phyloP scores from a whole-genome alignment of 2,888 invertebrate genomes.

The Rhagium mordax region DNA sequence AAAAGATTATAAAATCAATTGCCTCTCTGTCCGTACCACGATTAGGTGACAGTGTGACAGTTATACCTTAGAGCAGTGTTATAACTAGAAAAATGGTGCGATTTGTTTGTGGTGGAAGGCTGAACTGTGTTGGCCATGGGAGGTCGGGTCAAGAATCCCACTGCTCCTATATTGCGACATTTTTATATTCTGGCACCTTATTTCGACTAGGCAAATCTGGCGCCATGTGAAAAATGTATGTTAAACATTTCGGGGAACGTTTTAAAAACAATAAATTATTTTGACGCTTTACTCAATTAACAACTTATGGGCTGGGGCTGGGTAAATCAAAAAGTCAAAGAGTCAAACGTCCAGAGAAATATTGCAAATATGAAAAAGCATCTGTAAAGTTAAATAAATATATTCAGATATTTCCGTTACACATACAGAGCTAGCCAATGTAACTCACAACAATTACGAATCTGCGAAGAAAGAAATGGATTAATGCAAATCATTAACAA shows the following conservation, averaged over 20 bases:
- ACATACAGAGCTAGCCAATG: too few relatives aligned
- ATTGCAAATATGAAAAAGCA: too few relatives aligned
- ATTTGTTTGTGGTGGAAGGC: conserved; percentile 20
- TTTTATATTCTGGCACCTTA: conserved; percentile 28
- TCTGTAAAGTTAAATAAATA: too few relatives aligned
- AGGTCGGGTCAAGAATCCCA: conserved; percentile 58
- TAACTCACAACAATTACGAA: too few relatives aligned
- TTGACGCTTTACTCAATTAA: conserved; percentile 3
- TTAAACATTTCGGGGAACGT: conserved; percentile 17
- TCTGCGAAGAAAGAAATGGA: too few relatives aligned
- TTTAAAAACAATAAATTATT: conserved; percentile 20
- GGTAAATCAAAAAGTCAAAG: background rate
- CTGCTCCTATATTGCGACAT: conserved; percentile 38
- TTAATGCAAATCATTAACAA: too few relatives aligned
- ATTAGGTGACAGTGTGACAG: conserved; percentile 64
- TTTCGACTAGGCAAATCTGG: conserved; percentile 29
- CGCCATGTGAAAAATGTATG: conserved; percentile 29
- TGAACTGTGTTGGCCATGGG: conserved; percentile 48
- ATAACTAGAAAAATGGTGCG: background rate
- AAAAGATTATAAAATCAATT: conserved; percentile 71
- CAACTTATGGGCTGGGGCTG: background rate
- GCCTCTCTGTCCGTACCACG: conserved; percentile 62
- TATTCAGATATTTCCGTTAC: too few relatives aligned
- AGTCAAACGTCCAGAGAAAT: background rate
- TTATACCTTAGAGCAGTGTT: conserved; percentile 47